phyloP scores from a whole-genome alignment of 1,140 invertebrate species.

The Lethocerus indicus region DNA sequence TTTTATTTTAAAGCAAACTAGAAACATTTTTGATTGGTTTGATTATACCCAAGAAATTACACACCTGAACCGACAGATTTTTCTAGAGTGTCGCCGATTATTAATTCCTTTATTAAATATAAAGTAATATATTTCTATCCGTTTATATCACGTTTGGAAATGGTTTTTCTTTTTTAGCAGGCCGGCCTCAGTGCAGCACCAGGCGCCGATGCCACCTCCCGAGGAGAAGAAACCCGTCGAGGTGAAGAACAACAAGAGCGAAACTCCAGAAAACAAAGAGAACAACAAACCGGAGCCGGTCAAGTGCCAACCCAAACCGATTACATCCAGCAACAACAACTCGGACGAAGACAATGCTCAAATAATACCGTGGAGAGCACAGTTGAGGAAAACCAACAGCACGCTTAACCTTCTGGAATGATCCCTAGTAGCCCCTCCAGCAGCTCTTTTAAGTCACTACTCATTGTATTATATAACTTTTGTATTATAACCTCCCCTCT shows the following conservation, averaged over 20 bases:
- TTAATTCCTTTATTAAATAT: too few relatives aligned
- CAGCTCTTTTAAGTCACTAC: too few relatives aligned
- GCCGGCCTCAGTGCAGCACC: background rate
- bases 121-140: too few relatives aligned
- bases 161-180: too few relatives aligned
- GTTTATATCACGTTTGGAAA: too few relatives aligned
- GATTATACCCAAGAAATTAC: too few relatives aligned
- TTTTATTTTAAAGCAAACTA: too few relatives aligned
- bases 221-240: slow-evolving; percentile 8
- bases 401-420: slow-evolving; percentile 55
- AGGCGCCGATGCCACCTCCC: background rate
- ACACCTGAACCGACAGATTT: too few relatives aligned
- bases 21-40: too few relatives aligned
- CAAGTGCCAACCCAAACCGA: background rate
- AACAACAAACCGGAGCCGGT: slow-evolving; percentile 17
- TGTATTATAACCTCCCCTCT: background rate
- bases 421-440: too few relatives aligned
- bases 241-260: background rate
- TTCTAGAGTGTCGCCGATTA: too few relatives aligned
- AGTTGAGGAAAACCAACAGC: slow-evolving; percentile 74
- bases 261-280: slow-evolving; percentile 21
- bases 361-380: slow-evolving; percentile 74
- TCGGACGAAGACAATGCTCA: slow-evolving; percentile 34
- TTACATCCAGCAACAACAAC: slow-evolving; percentile 22
- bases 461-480: background rate